Evolutionary conservation across 2,888 invertebrate genomes (phyloP), one percentile per base, ranked within the genome.

Genomic region (Epinotia ramella): DNA sequence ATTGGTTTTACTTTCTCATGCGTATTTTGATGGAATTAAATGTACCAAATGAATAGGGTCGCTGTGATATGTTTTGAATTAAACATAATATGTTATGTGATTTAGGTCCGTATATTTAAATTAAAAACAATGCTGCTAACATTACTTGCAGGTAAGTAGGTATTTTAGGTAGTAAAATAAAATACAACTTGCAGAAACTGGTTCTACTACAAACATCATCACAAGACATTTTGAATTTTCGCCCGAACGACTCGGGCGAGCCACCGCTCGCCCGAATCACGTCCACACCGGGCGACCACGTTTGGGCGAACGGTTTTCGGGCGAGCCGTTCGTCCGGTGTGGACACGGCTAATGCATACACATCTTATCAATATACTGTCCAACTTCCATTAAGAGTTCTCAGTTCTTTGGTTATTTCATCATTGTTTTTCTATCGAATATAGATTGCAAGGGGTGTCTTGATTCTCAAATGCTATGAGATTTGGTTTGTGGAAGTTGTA

Each of bases 51-150:
- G 28, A 44, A 68, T 81, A 80, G 81, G 84, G 82, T 83, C 83
- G 84, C 88, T 89, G 89, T 89, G 88, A 89, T 88, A 86, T 84
- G 85, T 85, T 87, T 84, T 84, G 81, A 83, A 81, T 81, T 81
- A 78, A 81, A 81, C 81, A 83, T 81, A 79, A 76, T 67, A 73
- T 79, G 77, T 73, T 74, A 64, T 63, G 71, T 67, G 57, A 74
- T 71, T 62, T 67, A 74, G 53, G 20, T 60, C 66, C 76, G 73
- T 71, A 71, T 78, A 77, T 69, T 70, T 49, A 63, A 78, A 79
- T 78, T 82, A 80, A 67, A 72, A 33, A 72, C 62, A 67, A 46
- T 63, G 56, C 62, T 72, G 62, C 60, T 66, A 44, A 65, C 59
- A 65, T 65, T 73, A 56, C 62, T 78, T 74, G 77, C 70, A 77